Conservation (phyloP, 2,797 vertebrate species). For the Novumbra hubbsi region DNA sequence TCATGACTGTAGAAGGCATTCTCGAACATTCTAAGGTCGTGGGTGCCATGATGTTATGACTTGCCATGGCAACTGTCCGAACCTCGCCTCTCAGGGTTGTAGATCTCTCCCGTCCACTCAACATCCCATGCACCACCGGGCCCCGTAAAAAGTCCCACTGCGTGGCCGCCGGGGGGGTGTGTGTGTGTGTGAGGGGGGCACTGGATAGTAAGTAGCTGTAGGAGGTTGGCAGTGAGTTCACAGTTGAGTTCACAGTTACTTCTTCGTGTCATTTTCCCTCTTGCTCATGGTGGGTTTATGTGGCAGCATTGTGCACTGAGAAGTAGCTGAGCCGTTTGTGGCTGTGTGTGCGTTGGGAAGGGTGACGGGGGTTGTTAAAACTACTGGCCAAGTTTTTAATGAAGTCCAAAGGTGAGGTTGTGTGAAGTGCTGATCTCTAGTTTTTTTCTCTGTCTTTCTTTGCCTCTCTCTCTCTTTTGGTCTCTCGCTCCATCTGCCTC, state of each 20-base stretch:
- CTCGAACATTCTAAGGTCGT: no score
- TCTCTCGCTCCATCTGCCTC: neutral
- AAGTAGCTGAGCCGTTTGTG: constrained; percentile 16
- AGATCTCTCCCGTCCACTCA: neutral
- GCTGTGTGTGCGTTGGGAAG: no score
- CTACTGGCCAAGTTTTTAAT: constrained; percentile 54
- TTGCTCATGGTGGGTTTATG: constrained; percentile 20
- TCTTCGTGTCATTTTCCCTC: constrained; percentile 28
- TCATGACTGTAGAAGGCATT: no score
- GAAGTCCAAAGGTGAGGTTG: constrained; percentile 52
- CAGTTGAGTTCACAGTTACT: constrained; percentile 38
- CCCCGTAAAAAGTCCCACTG: neutral
- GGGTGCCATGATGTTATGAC: no score
- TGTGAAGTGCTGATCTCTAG: constrained; percentile 38
- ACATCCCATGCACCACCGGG: constrained; percentile 35
- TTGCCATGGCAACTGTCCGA: constrained; percentile 49
- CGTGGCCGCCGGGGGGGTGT: constrained; percentile 6
- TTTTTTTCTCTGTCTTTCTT: neutral
- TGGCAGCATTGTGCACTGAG: constrained; percentile 34
- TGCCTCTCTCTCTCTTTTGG: neutral
- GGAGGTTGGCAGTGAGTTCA: constrained; percentile 6
- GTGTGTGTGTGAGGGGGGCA: neutral
- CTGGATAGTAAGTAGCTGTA: neutral
- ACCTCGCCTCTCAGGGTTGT: constrained; percentile 41
- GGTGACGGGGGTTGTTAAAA: constrained; percentile 23